Evolutionary conservation across 92 coral and sea anemone species (phyloP).

Genomic region (Micromussa lordhowensis): DNA sequence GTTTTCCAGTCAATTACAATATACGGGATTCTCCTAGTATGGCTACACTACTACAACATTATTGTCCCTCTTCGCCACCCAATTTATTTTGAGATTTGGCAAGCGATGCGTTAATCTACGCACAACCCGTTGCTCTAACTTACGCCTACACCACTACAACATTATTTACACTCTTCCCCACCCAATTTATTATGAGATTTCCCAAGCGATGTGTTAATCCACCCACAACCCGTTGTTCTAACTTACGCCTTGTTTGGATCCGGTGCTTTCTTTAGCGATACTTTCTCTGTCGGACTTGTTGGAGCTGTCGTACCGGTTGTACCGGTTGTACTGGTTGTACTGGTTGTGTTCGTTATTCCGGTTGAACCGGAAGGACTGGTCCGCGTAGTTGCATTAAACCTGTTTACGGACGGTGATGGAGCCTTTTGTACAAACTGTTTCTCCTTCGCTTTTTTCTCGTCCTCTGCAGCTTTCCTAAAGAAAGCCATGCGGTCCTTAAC

Average conservation of each 20-base stretch:
- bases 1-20: not conserved
- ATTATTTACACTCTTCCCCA: not conserved
- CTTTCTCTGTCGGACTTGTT: constrained; percentile 67
- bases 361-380: constrained; percentile 53
- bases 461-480: constrained; percentile 88
- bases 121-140: constrained; percentile 15
- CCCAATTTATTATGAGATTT: not conserved
- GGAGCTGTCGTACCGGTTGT: constrained; percentile 31
- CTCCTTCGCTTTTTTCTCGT: constrained; percentile 79
- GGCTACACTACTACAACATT: not conserved
- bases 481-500: constrained; percentile 97
- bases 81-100: not conserved
- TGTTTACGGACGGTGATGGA: constrained; percentile 72
- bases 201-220: not conserved
- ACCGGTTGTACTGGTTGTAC: not conserved
- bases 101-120: not conserved
- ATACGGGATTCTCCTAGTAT: not conserved
- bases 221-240: not conserved
- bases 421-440: constrained; percentile 52
- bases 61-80: not conserved
- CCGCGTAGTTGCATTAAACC: constrained; percentile 60
- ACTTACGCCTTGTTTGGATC: constrained; percentile 88
- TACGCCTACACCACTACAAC: constrained; percentile 32
- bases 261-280: constrained; percentile 87
- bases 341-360: not conserved